phyloP scores from a whole-genome alignment of 1,140 invertebrate species.

The Camponotus vicinus region DNA sequence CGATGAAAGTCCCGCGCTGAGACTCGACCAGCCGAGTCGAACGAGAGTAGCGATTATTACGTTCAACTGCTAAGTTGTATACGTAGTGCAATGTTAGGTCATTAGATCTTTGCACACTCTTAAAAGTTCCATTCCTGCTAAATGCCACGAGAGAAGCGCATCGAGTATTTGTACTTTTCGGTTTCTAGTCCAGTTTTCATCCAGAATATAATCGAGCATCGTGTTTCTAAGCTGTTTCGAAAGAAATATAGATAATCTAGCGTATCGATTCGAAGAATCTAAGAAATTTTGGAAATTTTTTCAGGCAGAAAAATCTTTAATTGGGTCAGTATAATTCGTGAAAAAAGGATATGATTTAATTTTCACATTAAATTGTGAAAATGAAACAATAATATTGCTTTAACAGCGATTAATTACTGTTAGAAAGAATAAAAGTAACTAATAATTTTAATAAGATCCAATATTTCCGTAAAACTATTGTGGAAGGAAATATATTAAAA shows the following conservation, averaged over 20 bases:
- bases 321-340: neutral
- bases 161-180: neutral
- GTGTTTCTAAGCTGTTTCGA: no score
- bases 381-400: conserved; percentile 6
- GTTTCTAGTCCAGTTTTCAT: no score
- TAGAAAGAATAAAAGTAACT: no score
- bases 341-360: neutral
- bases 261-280: no score
- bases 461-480: neutral
- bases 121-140: neutral
- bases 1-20: conserved; percentile 72
- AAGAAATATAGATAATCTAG: no score
- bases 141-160: conserved; percentile 12
- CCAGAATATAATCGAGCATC: no score
- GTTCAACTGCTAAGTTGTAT: conserved; percentile 40
- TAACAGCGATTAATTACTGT: neutral
- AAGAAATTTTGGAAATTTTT: no score
- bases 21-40: conserved; percentile 43
- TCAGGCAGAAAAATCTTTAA: neutral
- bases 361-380: neutral
- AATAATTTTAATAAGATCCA: neutral
- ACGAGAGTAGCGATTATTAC: conserved; percentile 21
- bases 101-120: conserved; percentile 21
- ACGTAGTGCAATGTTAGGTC: conserved; percentile 30
- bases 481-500: neutral